Base-by-base conservation (phyloP, 1,140 invertebrate species). In the Bombus superbus region DNA sequence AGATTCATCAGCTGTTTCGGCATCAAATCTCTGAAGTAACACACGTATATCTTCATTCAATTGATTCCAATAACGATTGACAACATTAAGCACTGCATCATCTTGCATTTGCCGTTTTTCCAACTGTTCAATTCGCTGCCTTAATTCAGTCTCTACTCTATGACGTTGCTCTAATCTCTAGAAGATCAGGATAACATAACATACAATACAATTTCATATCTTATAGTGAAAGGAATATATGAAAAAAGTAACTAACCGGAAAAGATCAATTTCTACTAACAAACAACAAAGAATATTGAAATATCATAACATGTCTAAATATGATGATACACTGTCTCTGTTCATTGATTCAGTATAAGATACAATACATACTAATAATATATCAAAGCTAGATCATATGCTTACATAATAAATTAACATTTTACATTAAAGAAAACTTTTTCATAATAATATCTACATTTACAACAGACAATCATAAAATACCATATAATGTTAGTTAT, bases 41-140 rank as follows among this genome's bases (percentile, higher is more conserved):
- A 99, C 97, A 90, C 99, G 95, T 87, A 99, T 98, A 95, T 99
- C 99, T 96, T 99, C 99, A 96, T 99, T 99, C 25, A 99, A 95
- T 93, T 99, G 97, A 96, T 99, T 99, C 99, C 99, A 99, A 95
- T 99, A 99, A 86, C 99, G 96, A 96, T 99, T 99, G 15, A 99
- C 98, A 84, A 99, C 98, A 96, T 99, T 99, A 18, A 99, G 95
- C 25, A 99, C 99, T 88, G 98, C 98, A 96, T 99, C 99, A 95
- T 99, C 99, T 95, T 99, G 98, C 66, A 98, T 98, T 94, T 99
- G 99, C 77, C 99, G 95, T 94, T 99, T 99, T 94, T 99, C 99
- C 88, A 99, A 95, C 94, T 99, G 98, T 95, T 99, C 99, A 90
- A 99, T 99, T 88, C 99, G 96, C 87, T 98, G 97, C 69, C 98